Conservation (phyloP, 2,113 vertebrate genomes). For the Myotis brandtii region DNA sequence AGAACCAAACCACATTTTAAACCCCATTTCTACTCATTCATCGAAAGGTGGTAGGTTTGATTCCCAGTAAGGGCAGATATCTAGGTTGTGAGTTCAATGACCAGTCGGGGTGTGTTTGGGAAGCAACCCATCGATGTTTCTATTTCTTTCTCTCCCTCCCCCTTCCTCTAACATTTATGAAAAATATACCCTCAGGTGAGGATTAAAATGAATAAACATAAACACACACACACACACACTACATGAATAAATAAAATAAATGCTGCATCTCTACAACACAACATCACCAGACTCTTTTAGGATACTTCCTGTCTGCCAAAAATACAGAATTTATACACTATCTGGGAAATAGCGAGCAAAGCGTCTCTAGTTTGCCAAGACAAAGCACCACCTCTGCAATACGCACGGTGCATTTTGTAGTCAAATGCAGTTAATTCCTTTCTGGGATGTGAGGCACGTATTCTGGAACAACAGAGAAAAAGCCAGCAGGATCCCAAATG, state of each 20-base stretch:
- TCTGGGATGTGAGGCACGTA: neutral
- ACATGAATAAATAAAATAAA: neutral
- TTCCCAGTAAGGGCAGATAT: too few relatives aligned
- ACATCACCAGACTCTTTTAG: neutral
- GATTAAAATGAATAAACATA: too few relatives aligned
- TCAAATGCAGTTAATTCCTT: neutral
- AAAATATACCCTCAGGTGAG: too few relatives aligned
- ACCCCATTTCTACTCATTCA: neutral
- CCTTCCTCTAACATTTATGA: too few relatives aligned
- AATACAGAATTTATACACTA: neutral
- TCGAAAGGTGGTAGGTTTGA: too few relatives aligned
- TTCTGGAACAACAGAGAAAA: neutral
- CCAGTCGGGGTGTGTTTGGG: too few relatives aligned
- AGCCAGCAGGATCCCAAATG: neutral
- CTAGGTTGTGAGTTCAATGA: too few relatives aligned
- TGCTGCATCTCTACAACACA: neutral
- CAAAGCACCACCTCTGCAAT: neutral
- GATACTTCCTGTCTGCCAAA: neutral
- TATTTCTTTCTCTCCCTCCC: too few relatives aligned
- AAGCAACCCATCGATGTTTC: too few relatives aligned
- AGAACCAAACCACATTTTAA: neutral
- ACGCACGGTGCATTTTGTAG: neutral
- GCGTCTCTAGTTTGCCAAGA: neutral
- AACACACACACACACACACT: too few relatives aligned
- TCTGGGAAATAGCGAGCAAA: neutral